These are phyloP conservation scores for Coelopa pilipes DNA, from an alignment of 2,888 invertebrate genomes.

Conservation along the genomic window DNA sequence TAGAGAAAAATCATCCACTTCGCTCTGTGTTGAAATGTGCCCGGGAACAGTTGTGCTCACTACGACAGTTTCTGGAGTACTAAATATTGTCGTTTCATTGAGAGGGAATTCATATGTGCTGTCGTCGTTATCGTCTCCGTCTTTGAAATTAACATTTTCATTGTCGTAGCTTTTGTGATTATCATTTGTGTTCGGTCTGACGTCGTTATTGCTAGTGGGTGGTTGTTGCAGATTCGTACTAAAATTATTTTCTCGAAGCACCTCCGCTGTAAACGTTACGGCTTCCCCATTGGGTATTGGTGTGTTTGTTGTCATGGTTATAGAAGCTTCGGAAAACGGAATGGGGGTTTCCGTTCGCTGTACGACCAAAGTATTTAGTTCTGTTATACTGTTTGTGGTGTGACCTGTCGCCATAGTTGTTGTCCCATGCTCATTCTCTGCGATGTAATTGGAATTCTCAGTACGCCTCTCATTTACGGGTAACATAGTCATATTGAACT, in stretches of 20 bases:
- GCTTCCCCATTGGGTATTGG: too few species aligned
- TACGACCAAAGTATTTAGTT: too few species aligned
- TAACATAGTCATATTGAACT: too few species aligned
- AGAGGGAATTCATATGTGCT: constrained; percentile 46
- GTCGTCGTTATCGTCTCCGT: constrained; percentile 34
- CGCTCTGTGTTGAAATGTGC: neutral
- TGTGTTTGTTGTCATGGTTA: too few species aligned
- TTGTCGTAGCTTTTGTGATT: constrained; percentile 44
- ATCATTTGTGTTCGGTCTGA: constrained; percentile 49
- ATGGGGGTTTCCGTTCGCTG: too few species aligned
- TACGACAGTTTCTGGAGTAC: constrained; percentile 54
- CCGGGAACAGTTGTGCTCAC: constrained; percentile 44
- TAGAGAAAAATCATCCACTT: constrained; percentile 2
- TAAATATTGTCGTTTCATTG: constrained; percentile 53
- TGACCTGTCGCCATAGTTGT: too few species aligned
- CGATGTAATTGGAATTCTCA: too few species aligned
- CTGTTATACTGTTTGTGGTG: too few species aligned
- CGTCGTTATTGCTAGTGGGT: constrained; percentile 34
- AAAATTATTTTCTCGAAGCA: constrained; percentile 38
- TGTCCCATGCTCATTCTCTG: too few species aligned
- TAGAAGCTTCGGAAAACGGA: too few species aligned
- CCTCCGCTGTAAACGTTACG: constrained; percentile 17
- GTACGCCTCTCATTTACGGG: too few species aligned
- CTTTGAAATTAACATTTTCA: neutral
- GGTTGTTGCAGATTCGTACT: constrained; percentile 14